Percentiles rank a stretch among this genome's conserved stretches.
Evolutionary conservation across 2,113 vertebrate species (phyloP).

Genomic region (Beaufortia kweichowensis): DNA sequence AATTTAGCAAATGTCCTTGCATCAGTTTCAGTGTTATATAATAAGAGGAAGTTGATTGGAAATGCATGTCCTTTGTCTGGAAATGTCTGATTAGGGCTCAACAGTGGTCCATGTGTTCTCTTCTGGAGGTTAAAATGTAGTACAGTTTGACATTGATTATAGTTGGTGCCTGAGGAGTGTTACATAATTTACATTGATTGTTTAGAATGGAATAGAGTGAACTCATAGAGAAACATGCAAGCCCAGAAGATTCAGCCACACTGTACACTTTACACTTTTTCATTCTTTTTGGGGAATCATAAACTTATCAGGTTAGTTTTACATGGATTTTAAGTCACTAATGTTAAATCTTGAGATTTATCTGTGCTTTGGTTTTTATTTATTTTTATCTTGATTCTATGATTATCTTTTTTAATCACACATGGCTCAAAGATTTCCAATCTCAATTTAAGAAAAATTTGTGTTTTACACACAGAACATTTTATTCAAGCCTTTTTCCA

Average conservation of each 20-base stretch:
- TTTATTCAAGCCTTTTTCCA: too few relatives aligned
- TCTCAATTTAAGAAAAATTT: too few relatives aligned
- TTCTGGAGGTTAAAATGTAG: conserved; percentile 51
- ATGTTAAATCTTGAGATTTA: too few relatives aligned
- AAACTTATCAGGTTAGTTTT: too few relatives aligned
- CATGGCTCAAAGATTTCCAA: too few relatives aligned
- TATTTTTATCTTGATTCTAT: too few relatives aligned
- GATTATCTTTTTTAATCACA: too few relatives aligned
- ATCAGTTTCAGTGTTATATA: conserved; percentile 14
- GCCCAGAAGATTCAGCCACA: background rate
- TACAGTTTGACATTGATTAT: conserved; percentile 57
- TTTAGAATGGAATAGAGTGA: conserved; percentile 55
- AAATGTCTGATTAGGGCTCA: background rate
- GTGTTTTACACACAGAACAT: too few relatives aligned
- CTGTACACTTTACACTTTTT: too few relatives aligned
- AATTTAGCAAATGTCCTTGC: conserved; percentile 1
- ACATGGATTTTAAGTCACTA: too few relatives aligned
- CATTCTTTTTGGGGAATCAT: too few relatives aligned
- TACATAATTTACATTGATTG: conserved; percentile 58
- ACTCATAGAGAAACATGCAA: conserved; percentile 1
- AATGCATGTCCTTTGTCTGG: background rate
- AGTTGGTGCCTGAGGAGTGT: conserved; percentile 52
- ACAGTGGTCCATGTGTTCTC: conserved; percentile 60
- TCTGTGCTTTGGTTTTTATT: too few relatives aligned
- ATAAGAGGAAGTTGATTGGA: background rate